phyloP scores from a whole-genome alignment of 2,113 vertebrate genomes.

The Oryzias celebensis region DNA sequence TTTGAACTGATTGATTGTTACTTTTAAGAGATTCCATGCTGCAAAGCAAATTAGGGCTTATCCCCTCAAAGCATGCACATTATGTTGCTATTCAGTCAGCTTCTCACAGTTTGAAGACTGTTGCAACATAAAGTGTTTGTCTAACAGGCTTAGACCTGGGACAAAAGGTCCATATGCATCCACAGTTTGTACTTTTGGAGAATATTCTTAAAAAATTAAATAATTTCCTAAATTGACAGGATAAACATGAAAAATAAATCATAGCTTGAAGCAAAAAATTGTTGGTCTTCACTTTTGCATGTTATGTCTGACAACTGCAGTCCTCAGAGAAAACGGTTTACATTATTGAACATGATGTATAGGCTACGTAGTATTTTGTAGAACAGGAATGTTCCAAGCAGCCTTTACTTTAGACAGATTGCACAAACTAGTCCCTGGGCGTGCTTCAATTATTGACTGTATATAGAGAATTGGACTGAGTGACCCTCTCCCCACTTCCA shows the following conservation, averaged over 20 bases:
- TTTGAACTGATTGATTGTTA: constrained; percentile 46
- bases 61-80: constrained; percentile 47
- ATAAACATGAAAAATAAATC: constrained; percentile 24
- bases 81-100: constrained; percentile 25
- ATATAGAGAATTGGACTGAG: too few species aligned
- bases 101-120: constrained; percentile 1
- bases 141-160: constrained; percentile 25
- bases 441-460: too few species aligned
- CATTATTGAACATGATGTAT: constrained; percentile 26
- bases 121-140: constrained; percentile 32
- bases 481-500: too few species aligned
- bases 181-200: constrained; percentile 10
- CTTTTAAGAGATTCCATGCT: constrained; percentile 41
- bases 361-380: constrained; percentile 2
- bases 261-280: too few species aligned
- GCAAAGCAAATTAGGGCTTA: constrained; percentile 50
- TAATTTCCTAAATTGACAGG: constrained; percentile 24
- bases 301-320: too few species aligned
- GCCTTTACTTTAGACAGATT: constrained; percentile 23
- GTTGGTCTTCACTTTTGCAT: too few species aligned
- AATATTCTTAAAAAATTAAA: constrained; percentile 30
- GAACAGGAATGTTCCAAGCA: not conserved
- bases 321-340: constrained; percentile 3
- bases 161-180: constrained; percentile 33
- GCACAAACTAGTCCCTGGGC: constrained; percentile 15